A percentile compares a stretch with the other conserved stretches of the same genome.
Evolutionary conservation across 1,140 invertebrate species (phyloP).

Genomic region (Drosophila santomea): DNA sequence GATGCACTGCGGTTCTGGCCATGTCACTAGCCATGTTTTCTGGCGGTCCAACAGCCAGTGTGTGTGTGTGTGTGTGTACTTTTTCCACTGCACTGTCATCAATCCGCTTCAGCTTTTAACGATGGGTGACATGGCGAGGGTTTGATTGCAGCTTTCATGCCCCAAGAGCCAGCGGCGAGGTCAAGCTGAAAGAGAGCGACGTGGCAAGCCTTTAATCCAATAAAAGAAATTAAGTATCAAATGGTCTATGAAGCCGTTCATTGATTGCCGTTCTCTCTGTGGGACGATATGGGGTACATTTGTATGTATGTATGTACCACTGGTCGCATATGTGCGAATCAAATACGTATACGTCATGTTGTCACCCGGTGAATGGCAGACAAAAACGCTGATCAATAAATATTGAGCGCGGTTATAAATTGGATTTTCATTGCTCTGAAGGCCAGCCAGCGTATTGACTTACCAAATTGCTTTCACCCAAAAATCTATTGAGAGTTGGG

Average conservation of each 20-base stretch:
- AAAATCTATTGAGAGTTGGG: constrained; percentile 10
- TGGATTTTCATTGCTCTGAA: constrained; percentile 39
- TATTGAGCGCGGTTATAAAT: constrained; percentile 30
- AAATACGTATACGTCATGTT: constrained; percentile 52
- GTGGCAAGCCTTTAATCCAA: constrained; percentile 67
- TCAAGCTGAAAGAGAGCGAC: constrained; percentile 32
- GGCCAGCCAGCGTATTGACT: constrained; percentile 28
- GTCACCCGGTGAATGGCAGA: constrained; percentile 34
- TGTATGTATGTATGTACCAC: not conserved
- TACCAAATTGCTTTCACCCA: constrained; percentile 37
- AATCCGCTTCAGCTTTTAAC: constrained; percentile 64
- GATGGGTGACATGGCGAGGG: constrained; percentile 22
- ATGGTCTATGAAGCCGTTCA: constrained; percentile 67
- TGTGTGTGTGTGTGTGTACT: not conserved
- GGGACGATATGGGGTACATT: not conserved
- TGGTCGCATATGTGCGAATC: constrained; percentile 40
- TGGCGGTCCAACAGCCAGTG: not conserved
- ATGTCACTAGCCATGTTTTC: constrained; percentile 5
- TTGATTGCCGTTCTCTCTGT: constrained; percentile 30
- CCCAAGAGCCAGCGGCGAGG: constrained; percentile 29
- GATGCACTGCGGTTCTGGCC: constrained; percentile 19
- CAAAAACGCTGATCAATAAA: constrained; percentile 35
- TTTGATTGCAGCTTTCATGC: constrained; percentile 63
- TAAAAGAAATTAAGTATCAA: constrained; percentile 80
- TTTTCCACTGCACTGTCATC: constrained; percentile 39